phyloP scores from a whole-genome alignment of 1,140 invertebrate genomes.

The Argopecten irradians region DNA sequence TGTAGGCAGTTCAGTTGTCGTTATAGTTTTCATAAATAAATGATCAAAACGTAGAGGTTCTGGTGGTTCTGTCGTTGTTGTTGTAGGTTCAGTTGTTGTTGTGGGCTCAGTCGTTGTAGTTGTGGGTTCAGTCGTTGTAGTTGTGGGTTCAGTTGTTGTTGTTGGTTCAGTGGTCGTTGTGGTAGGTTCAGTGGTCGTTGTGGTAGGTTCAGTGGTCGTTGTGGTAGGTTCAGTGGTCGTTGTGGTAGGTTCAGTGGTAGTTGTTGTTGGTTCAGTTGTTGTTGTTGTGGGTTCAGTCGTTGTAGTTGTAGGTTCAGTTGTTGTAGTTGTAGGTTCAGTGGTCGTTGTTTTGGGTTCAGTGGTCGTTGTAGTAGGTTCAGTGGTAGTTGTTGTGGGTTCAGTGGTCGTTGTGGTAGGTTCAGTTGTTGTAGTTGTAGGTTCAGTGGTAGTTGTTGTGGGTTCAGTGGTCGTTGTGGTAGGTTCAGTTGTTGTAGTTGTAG shows the following conservation, averaged over 20 bases:
- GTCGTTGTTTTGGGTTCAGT: background rate
- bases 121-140: background rate
- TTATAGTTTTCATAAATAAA: background rate
- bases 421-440: too few species aligned
- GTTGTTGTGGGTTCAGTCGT: background rate
- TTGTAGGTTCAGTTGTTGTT: background rate
- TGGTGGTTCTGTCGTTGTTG: background rate
- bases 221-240: background rate
- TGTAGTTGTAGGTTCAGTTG: too few species aligned
- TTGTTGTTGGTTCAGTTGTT: background rate
- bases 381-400: too few species aligned
- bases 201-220: background rate
- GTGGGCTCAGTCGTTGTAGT: too few species aligned
- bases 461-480: too few species aligned
- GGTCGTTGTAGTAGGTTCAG: too few species aligned
- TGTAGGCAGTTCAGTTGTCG: background rate
- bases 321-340: background rate
- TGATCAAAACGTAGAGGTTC: too few species aligned
- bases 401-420: too few species aligned
- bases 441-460: too few species aligned
- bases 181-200: background rate
- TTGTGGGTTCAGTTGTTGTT: background rate
- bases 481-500: too few species aligned
- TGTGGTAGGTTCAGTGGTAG: background rate
- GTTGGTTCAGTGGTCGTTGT: background rate